Evolutionary conservation across 2,888 invertebrate species (phyloP), one percentile per base, ranked within the genome.

Genomic region (Prosapia bicincta): DNA sequence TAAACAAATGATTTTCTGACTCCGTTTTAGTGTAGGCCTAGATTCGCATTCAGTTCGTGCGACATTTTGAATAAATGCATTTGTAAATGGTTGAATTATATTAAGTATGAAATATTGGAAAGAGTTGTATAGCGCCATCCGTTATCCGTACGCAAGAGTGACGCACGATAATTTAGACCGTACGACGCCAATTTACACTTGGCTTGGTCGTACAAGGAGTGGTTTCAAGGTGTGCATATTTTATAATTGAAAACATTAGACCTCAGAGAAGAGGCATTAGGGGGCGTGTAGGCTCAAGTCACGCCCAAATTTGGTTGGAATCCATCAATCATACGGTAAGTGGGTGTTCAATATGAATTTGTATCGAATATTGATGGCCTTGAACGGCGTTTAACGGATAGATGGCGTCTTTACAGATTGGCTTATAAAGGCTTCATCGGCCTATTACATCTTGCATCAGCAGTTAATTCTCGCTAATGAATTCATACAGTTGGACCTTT

Each of bases 261-360:
- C 20, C 54, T 54, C 54, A 5, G 54, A 54, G 54, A 54, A 54
- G 54, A 54, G 20, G 54, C 54, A 54, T 54, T 54, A 20, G 54
- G 20, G 20, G 54, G 54, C 54, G 54, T 54, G 7, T 20, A 54
- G 54, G n/a, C 54, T 54, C 54, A 54, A 54, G 54, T 54, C 54
- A 54, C 54, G 54, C 54, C 54, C 54, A 54, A 54, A 54, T 54
- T 54, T 20, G 54, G 54, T 20, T 54, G 54, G 54, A 54, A 54
- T 54, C 54, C 54, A 54, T 54, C 54, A 54, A 54, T 54, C 54
- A 54, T 54, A 54, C 20, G 54, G 54, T 54, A 54, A 54, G 54
- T 54, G 54, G 54, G 54, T 54, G 54, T 54, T 54, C 54, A 54
- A 54, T 54, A 54, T 54, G 54, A 54, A 54, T 54, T 54, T 54